These are phyloP conservation scores for Parasteatoda lunata DNA, from an alignment of 2,888 invertebrate genomes.

Conservation along the genomic window DNA sequence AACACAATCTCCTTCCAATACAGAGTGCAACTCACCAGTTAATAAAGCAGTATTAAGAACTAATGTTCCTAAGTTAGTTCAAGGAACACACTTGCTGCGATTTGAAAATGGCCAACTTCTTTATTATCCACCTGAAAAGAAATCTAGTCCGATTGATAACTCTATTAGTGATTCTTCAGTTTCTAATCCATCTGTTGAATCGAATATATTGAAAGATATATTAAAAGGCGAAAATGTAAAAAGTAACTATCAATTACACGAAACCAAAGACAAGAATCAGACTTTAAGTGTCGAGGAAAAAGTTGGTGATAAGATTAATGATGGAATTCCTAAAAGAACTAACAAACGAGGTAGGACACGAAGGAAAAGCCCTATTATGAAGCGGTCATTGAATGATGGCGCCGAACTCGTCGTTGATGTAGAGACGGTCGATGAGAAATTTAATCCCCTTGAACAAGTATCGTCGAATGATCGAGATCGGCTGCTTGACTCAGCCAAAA, in stretches of 20 bases:
- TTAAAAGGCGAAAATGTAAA: not conserved
- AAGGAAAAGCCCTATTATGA: conserved; percentile 32
- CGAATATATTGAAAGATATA: not conserved
- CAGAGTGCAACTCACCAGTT: not conserved
- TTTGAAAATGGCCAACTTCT: too few relatives aligned
- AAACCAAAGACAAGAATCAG: too few relatives aligned
- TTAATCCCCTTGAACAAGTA: not conserved
- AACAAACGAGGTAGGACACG: not conserved
- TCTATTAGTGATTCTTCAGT: not conserved
- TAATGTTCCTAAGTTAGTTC: too few relatives aligned
- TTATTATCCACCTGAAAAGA: not conserved
- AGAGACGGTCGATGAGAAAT: conserved; percentile 22
- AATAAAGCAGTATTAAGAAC: too few relatives aligned
- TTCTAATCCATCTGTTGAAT: not conserved
- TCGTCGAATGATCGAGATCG: too few relatives aligned
- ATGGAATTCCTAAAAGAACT: too few relatives aligned
- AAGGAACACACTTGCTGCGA: too few relatives aligned
- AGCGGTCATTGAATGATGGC: conserved; percentile 10
- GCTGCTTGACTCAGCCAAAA: not conserved
- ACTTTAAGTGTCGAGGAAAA: too few relatives aligned
- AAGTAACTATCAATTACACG: too few relatives aligned
- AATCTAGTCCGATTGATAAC: conserved; percentile 16
- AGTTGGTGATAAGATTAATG: too few relatives aligned
- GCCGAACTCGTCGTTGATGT: conserved; percentile 32
- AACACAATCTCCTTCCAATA: not conserved